A percentile compares a stretch with the other conserved stretches of the same genome.
phyloP scores from a whole-genome alignment of 2,888 invertebrate genomes.

The Cosmorhoe ocellata region DNA sequence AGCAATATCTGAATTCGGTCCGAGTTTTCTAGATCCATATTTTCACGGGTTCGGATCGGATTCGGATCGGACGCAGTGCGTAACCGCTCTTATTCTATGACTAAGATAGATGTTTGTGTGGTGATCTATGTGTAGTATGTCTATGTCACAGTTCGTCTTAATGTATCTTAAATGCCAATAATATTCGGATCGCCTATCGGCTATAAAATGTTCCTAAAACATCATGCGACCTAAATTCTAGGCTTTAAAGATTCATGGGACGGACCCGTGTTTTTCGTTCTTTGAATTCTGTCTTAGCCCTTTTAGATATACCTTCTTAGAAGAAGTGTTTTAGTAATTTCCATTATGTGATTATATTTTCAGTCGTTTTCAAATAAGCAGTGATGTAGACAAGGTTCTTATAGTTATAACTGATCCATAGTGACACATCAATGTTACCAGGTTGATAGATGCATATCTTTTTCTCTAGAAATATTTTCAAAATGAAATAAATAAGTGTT shows the following conservation, averaged over 20 bases:
- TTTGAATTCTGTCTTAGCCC: conserved; percentile 20
- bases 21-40: too few species aligned
- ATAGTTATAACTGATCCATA: conserved; percentile 62
- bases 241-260: conserved; percentile 3
- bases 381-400: conserved; percentile 63
- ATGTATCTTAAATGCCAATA: conserved; percentile 16
- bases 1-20: too few species aligned
- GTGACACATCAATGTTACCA: conserved; percentile 66
- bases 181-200: not conserved
- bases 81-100: too few species aligned
- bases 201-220: not conserved
- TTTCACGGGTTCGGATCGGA: too few species aligned
- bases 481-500: conserved; percentile 69
- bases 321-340: conserved; percentile 25
- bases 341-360: conserved; percentile 14
- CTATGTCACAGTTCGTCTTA: conserved; percentile 59
- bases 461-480: conserved; percentile 79
- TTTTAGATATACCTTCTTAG: conserved; percentile 22
- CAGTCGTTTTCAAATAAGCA: conserved; percentile 55
- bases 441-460: conserved; percentile 81
- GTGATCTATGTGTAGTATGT: conserved; percentile 54
- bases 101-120: conserved; percentile 64
- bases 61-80: too few species aligned
- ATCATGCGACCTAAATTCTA: not conserved
- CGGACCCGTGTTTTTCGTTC: conserved; percentile 26